Conservation (phyloP, 92 coral and sea anemone genomes). For the Phenganax marumi region DNA sequence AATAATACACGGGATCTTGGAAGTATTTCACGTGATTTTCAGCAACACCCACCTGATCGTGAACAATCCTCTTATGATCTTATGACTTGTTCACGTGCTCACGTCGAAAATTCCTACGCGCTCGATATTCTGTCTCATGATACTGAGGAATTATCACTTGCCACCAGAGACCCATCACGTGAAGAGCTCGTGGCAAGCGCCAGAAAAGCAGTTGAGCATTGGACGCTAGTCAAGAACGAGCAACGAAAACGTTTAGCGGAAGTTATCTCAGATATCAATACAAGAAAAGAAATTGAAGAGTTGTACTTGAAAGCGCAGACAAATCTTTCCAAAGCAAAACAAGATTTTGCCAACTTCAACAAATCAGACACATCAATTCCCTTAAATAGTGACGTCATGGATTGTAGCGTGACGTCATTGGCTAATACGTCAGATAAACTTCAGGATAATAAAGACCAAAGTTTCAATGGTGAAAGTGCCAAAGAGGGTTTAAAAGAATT, state of each 20-base stretch:
- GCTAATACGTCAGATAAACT: background rate
- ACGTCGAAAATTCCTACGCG: background rate
- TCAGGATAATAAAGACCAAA: background rate
- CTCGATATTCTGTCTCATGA: background rate
- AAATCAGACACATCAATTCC: background rate
- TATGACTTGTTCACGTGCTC: no score
- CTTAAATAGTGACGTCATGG: background rate
- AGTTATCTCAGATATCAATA: constrained; percentile 53
- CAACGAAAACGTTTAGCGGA: constrained; percentile 78
- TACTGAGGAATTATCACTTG: background rate
- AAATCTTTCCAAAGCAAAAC: constrained; percentile 64
- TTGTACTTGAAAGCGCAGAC: constrained; percentile 79
- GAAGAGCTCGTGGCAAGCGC: constrained; percentile 9
- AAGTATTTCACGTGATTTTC: background rate
- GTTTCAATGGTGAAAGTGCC: background rate
- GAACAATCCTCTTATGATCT: no score
- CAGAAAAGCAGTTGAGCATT: constrained; percentile 52
- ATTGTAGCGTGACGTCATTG: background rate
- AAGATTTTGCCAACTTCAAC: constrained; percentile 8
- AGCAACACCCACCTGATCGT: background rate
- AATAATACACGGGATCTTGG: background rate
- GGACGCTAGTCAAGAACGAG: constrained; percentile 63
- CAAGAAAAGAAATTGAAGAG: constrained; percentile 80
- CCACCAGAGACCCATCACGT: background rate
- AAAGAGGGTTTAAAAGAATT: background rate